Evolutionary conservation across 2,797 vertebrate genomes (phyloP).

Genomic region (Tenualosa ilisha): DNA sequence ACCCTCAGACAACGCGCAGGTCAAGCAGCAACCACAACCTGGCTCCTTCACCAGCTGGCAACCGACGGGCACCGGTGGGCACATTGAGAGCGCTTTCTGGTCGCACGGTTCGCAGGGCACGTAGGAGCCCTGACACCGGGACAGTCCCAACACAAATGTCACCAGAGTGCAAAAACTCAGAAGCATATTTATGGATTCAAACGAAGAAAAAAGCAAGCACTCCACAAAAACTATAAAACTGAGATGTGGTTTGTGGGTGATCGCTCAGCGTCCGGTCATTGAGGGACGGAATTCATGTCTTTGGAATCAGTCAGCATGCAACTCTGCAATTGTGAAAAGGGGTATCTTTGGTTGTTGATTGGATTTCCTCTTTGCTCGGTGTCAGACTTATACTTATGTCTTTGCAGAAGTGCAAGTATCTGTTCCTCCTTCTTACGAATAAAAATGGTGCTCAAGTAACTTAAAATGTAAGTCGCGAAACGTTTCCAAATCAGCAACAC

Average conservation of each 20-base stretch:
- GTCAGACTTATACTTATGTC: not conserved
- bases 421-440: not conserved
- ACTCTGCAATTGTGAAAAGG: not conserved
- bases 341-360: constrained; percentile 10
- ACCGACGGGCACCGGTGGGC: constrained; percentile 83
- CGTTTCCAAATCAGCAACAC: not conserved
- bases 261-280: constrained; percentile 20
- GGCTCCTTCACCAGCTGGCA: constrained; percentile 93
- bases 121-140: constrained; percentile 78
- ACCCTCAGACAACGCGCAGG: constrained; percentile 89
- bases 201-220: not conserved
- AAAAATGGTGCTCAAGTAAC: not conserved
- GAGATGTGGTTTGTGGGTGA: not conserved
- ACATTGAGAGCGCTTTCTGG: constrained; percentile 85
- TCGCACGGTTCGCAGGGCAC: constrained; percentile 94
- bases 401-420: not conserved
- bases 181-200: constrained; percentile 61
- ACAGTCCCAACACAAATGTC: constrained; percentile 71
- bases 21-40: constrained; percentile 95
- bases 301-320: constrained; percentile 3
- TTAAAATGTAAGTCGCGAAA: not conserved
- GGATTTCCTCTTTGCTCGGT: not conserved
- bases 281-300: constrained; percentile 17
- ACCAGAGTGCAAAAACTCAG: constrained; percentile 70
- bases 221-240: constrained; percentile 3